A percentile compares a stretch with the other conserved stretches of the same genome.
These are phyloP conservation scores for Condylura cristata DNA, from an alignment of 2,113 vertebrate genomes.

Conservation along the genomic window DNA sequence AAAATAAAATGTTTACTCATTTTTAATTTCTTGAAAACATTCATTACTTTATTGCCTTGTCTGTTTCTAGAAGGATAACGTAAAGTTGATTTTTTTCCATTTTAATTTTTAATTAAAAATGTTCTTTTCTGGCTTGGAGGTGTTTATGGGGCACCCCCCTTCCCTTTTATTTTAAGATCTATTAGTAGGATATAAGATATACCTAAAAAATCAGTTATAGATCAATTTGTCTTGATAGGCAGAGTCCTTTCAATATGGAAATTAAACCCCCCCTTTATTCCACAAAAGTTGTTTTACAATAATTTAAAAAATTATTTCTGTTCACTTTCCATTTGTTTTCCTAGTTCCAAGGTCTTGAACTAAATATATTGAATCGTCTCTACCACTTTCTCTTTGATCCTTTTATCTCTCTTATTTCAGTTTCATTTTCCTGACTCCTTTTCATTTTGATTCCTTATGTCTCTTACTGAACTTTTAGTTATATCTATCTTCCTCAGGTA, in stretches of 20 bases:
- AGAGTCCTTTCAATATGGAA: background rate
- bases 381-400: background rate
- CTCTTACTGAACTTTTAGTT: slow-evolving; percentile 26
- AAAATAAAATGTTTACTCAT: slow-evolving; percentile 11
- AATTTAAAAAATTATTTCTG: slow-evolving; percentile 10
- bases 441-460: slow-evolving; percentile 29
- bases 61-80: background rate
- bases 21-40: background rate
- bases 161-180: background rate
- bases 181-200: background rate
- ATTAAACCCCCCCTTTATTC: background rate
- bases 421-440: slow-evolving; percentile 43
- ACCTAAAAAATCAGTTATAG: background rate
- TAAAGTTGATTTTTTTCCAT: background rate
- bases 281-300: background rate
- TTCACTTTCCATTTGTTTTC: slow-evolving; percentile 32
- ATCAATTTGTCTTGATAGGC: background rate
- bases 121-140: background rate
- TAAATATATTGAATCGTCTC: background rate
- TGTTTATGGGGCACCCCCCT: background rate
- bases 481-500: slow-evolving; percentile 5
- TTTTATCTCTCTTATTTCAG: slow-evolving; percentile 23
- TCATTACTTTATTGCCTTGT: background rate
- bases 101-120: background rate
- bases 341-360: background rate